Evolutionary conservation across 2,888 invertebrate genomes (phyloP), one percentile per base, ranked within the genome.

Genomic region (Callyntrura guangdongensis): DNA sequence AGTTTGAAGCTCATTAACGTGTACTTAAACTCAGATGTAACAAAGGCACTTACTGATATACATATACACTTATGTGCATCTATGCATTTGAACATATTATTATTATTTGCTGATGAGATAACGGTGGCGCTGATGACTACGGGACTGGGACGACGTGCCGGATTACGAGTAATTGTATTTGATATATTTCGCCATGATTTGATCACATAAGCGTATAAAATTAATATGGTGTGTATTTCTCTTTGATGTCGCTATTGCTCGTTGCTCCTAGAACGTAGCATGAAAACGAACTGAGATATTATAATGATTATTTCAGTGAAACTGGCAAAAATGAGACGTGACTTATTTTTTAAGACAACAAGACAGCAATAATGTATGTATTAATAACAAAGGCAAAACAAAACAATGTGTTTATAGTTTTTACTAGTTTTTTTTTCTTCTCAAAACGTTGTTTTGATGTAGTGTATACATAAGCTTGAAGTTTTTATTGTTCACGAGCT

Each of bases 121-220:
- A 69, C 47, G 56, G 1, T 74, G 59, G 36, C 59, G 20, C 56
- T 36, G 64, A 67, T 49, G 84, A 5, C n/a, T n/a, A n/a, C n/a
- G n/a, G n/a, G 84, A 67, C 22, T 56, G 84, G 64, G 36, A 17
- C 45, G 36, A 14, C n/a, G 22, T 64, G 27, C 79, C 25, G 84
- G 84, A 89, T 89, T 89, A 84, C 22, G 84, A 84, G 25, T 89
- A 89, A 84, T 89, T 89, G 77, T 84, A 22, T 89, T 84, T 89
- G 89, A 89, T 89, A 89, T 88, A 88, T 88, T 88, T 87, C 20
- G 59, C 82, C 72, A 88, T 89, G 89, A 89, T 89, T 89, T 89
- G 83, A 89, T 89, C 83, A 61, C 17, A 83, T 83, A 72, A 89
- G 74, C 61, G 83, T 89, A 36, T 74, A 84, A 89, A 89, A 89